Conservation (phyloP, 1,140 invertebrate species). For the Drosophila bocqueti region DNA sequence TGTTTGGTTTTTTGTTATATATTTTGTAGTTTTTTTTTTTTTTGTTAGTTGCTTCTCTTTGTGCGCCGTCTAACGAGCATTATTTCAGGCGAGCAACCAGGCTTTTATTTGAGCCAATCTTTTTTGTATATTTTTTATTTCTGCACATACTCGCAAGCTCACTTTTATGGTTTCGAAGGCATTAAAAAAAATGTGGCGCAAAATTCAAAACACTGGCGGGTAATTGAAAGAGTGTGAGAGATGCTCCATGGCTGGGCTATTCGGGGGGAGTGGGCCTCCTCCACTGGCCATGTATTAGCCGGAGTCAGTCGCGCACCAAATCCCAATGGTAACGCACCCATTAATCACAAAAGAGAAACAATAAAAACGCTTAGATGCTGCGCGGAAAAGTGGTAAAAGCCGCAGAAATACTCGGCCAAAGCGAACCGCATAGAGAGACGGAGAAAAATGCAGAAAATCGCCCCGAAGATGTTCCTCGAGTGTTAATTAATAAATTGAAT, state of each 20-base stretch:
- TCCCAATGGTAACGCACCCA: conserved; percentile 81
- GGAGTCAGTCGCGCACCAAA: conserved; percentile 75
- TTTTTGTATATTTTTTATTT: conserved; percentile 41
- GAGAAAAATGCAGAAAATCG: conserved; percentile 15
- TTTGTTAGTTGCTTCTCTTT: conserved; percentile 16
- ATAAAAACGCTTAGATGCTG: conserved; percentile 37
- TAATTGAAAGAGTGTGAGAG: conserved; percentile 77
- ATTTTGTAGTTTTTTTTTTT: conserved; percentile 8
- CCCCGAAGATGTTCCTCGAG: conserved; percentile 24
- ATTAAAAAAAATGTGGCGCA: conserved; percentile 65
- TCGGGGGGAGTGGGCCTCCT: not conserved
- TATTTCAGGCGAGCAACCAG: conserved; percentile 40
- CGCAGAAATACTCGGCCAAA: conserved; percentile 18
- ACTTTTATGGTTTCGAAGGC: conserved; percentile 55
- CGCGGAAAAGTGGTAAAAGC: conserved; percentile 36
- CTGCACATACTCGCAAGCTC: conserved; percentile 33
- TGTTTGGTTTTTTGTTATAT: conserved; percentile 19
- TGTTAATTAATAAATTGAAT: conserved; percentile 45
- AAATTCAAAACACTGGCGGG: conserved; percentile 66
- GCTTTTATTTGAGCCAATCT: conserved; percentile 41
- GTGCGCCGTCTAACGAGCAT: conserved; percentile 56
- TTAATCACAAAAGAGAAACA: conserved; percentile 65
- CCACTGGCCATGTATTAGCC: conserved; percentile 21
- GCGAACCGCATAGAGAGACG: not conserved
- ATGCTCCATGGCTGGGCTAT: conserved; percentile 31